Conservation (phyloP, 2,888 invertebrate genomes). For the Polyommatus iphigenia region DNA sequence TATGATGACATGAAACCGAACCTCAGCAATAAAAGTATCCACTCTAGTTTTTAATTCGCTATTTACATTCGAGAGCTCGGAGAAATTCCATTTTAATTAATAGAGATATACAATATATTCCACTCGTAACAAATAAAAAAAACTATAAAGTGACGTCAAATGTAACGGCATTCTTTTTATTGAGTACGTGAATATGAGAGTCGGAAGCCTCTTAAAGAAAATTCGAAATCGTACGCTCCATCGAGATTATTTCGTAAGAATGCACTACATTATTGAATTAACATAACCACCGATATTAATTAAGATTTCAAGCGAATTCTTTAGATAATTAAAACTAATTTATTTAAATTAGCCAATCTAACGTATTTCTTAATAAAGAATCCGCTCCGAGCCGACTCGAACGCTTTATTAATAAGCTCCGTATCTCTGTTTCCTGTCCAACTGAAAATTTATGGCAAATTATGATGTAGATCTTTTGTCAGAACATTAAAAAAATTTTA, state of each 20-base stretch:
- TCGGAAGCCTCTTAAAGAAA: not conserved
- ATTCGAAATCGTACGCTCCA: conserved; percentile 9
- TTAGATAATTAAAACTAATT: conserved; percentile 17
- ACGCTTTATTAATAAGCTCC: conserved; percentile 6
- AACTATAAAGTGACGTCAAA: conserved; percentile 4
- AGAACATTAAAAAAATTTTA: not conserved
- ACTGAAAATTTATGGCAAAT: conserved; percentile 1
- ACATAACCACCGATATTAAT: conserved; percentile 12
- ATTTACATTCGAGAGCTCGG: conserved; percentile 16
- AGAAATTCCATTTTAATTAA: not conserved
- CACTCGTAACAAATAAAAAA: conserved; percentile 1
- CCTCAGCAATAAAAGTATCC: not conserved
- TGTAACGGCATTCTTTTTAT: conserved; percentile 6
- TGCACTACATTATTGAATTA: conserved; percentile 15
- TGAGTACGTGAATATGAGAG: conserved; percentile 9
- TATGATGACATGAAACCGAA: not conserved
- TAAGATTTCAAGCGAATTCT: conserved; percentile 17
- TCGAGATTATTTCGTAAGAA: conserved; percentile 13
- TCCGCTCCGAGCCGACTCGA: not conserved
- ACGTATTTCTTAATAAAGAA: conserved; percentile 13
- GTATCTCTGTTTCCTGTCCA: not conserved
- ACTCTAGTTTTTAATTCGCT: conserved; percentile 13
- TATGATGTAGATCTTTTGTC: not conserved
- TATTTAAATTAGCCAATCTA: conserved; percentile 5
- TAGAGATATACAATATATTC: not conserved